These are phyloP conservation scores for Hypomecis atomaria DNA, from an alignment of 2,888 invertebrate species.

Conservation along the genomic window DNA sequence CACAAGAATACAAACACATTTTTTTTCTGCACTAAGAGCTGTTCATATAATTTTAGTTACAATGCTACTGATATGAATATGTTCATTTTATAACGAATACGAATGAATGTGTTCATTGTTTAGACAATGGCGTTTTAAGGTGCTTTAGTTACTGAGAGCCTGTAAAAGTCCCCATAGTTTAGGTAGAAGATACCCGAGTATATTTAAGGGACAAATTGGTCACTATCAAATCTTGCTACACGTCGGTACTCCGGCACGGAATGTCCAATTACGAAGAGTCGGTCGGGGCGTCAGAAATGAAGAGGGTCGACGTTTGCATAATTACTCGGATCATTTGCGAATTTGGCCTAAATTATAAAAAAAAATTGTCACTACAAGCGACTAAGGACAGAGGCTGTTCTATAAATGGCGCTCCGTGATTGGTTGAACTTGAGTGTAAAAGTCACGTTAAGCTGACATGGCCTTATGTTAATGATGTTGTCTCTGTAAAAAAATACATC, in stretches of 20 bases:
- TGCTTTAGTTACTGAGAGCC: too few relatives aligned
- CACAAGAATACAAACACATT: too few relatives aligned
- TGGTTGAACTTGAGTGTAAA: constrained; percentile 49
- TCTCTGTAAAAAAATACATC: constrained; percentile 22
- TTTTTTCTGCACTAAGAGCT: too few relatives aligned
- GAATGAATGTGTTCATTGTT: too few relatives aligned
- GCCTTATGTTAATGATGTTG: constrained; percentile 30
- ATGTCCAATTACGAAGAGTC: constrained; percentile 68
- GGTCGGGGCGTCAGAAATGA: constrained; percentile 70
- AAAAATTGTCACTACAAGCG: constrained; percentile 74
- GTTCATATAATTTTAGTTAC: too few relatives aligned
- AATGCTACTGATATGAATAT: too few relatives aligned
- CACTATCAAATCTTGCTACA: constrained; percentile 54
- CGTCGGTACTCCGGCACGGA: constrained; percentile 55
- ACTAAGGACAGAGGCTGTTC: constrained; percentile 53
- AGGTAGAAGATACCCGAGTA: background rate
- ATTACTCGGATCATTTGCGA: constrained; percentile 82
- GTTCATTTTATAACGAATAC: too few relatives aligned
- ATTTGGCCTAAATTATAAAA: constrained; percentile 78
- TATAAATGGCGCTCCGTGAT: constrained; percentile 59
- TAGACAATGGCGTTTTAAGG: too few relatives aligned
- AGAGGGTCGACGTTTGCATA: constrained; percentile 82
- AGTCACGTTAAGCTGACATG: constrained; percentile 49
- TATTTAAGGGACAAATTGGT: constrained; percentile 41
- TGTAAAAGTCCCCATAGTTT: background rate